Evolutionary conservation across 2,113 vertebrate species (phyloP), one percentile per base, ranked within the genome.

Genomic region (Gorsachius goisagi): DNA sequence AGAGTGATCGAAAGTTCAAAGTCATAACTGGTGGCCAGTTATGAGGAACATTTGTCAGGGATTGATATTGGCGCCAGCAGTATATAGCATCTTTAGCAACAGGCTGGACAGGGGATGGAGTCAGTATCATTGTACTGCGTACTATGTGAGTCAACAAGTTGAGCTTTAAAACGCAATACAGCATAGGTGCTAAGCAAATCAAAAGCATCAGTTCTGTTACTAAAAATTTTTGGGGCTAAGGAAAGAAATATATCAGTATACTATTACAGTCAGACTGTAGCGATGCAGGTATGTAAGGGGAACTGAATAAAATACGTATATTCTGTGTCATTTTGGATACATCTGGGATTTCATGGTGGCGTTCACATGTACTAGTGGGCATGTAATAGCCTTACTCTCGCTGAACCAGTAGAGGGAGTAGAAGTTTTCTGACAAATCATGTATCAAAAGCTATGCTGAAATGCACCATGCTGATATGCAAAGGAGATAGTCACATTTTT

Each of bases 341-440:
- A 0, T 9, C 10, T 30, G n/a, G 17, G 14, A 7, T 87, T 92
- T 77, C 0, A 15, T 37, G 73, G 28, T 3, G 1, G 15, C 16
- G 1, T 1, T 73, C 12, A 2, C 14, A 0, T 13, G 5, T 9
- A 2, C 11, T 19, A 5, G 2, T 21, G 8, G 58, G 11, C 24
- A 5, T 17, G 21, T 5, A 15, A 2, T 6, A 18, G 53, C 59
- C 47, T 56, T 63, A 1, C 28, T 47, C 33, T 3, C 5, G 9
- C 75, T 22, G 75, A 55, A 21, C 91, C 96, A 53, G 94, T 4
- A 97, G 96, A 95, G 96, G 96, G 95, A 73, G 96, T 15, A 53
- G 93, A 55, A 26, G 91, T 80, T 93, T 91, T 44, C 92, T 33
- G 28, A 60, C 45, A 39, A 69, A 20, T 6, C 26, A 0, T 8